phyloP scores from a whole-genome alignment of 2,888 invertebrate genomes.

The Cartodere bifasciata region DNA sequence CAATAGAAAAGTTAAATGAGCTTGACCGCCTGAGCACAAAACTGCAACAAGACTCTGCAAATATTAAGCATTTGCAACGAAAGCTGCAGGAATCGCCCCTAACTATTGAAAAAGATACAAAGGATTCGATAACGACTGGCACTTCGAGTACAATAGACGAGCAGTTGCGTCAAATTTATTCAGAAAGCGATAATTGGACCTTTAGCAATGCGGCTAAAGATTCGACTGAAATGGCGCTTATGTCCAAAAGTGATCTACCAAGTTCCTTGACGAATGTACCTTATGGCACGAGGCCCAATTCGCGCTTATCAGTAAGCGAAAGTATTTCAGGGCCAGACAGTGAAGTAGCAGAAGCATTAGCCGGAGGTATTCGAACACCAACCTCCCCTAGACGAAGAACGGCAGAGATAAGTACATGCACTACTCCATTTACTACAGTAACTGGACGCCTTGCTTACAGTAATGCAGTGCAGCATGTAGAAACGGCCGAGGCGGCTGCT shows the following conservation, averaged over 20 bases:
- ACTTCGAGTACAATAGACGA: constrained; percentile 53
- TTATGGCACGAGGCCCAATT: constrained; percentile 38
- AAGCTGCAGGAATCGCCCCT: constrained; percentile 55
- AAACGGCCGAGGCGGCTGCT: constrained; percentile 37
- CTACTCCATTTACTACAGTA: constrained; percentile 51
- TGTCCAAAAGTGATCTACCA: constrained; percentile 35
- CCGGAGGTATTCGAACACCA: constrained; percentile 37
- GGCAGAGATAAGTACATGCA: constrained; percentile 41
- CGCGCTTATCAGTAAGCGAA: constrained; percentile 49
- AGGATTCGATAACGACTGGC: constrained; percentile 41
- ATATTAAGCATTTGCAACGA: constrained; percentile 61
- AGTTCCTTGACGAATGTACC: constrained; percentile 32
- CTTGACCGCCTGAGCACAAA: constrained; percentile 64
- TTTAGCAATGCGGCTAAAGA: constrained; percentile 52
- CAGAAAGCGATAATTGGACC: constrained; percentile 51
- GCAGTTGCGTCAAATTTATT: constrained; percentile 54
- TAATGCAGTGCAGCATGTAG: constrained; percentile 52
- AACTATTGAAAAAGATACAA: constrained; percentile 25
- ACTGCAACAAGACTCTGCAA: constrained; percentile 66
- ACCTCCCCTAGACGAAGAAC: constrained; percentile 46
- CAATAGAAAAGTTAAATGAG: constrained; percentile 66
- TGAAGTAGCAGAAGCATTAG: constrained; percentile 47
- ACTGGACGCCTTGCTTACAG: constrained; percentile 53
- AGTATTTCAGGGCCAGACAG: constrained; percentile 48
- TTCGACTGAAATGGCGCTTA: constrained; percentile 45